Base-by-base conservation (phyloP, 2,797 vertebrate species). In the Vireo griseus region DNA sequence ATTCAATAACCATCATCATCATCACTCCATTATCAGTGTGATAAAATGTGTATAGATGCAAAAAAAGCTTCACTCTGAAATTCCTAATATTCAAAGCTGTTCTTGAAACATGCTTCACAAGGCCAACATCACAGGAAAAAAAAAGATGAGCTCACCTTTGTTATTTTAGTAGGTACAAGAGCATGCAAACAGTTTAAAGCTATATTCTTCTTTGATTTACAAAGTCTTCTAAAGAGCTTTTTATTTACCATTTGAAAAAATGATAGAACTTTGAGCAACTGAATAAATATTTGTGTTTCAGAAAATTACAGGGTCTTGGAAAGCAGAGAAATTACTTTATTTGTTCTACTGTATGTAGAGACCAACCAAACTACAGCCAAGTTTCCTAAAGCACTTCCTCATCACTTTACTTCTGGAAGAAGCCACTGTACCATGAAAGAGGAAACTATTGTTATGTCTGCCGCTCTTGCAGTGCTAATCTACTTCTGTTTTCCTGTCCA, bases 141-240 rank as follows among this genome's bases (percentile, higher is more conserved):
- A 94, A 97, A 94, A 87, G 92, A 97, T 97, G 96, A 96, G 95
- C 96, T 97, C 97, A 97, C 97, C 96, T 96, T 97, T 96, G 97
- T 93, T 67, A 96, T 96, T 97, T 97, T 96, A 97, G 96, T 96
- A 96, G 94, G 84, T 92, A 97, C 79, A 94, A 95, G 94, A 96
- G 96, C 97, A 97, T 97, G 97, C 97, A 97, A 97, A 97, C 96
- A 86, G 94, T 97, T 97, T 97, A 97, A 97, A 97, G 97, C 97
- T 97, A 97, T 97, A 97, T 97, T 97, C 97, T 97, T 97, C 97
- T 97, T 97, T 97, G 96, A 97, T 97, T 96, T 73, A 88, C 86
- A 97, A 96, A 86, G 68, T 94, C 87, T 96, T 86, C 78, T 95
- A 95, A 91, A 86, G 25, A 88, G 65, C 18, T 67, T 95, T 94